Percentiles rank a stretch among this genome's conserved stretches.
Conservation (phyloP, 2,113 vertebrate genomes). For the Ginglymostoma cirratum region DNA sequence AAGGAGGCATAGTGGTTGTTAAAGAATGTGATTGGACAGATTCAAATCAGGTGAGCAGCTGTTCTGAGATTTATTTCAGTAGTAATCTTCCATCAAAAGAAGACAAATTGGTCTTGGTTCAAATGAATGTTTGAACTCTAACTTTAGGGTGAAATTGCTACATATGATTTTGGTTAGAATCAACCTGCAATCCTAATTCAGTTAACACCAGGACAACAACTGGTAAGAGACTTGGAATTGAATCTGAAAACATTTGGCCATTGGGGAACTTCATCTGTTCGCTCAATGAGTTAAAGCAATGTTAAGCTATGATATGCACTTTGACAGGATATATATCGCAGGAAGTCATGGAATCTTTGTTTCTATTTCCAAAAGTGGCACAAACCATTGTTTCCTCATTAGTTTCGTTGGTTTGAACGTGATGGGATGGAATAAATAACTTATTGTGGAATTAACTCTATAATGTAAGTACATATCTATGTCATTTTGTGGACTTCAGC, state of each 20-base stretch:
- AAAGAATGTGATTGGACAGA: slow-evolving; percentile 16
- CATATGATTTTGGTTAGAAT: neutral
- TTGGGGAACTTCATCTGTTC: neutral
- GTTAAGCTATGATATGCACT: neutral
- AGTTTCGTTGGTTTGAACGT: neutral
- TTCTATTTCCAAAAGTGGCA: neutral
- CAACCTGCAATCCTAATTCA: neutral
- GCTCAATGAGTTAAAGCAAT: neutral
- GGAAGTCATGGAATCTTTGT: neutral
- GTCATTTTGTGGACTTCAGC: neutral
- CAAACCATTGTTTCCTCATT: neutral
- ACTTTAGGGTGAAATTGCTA: neutral
- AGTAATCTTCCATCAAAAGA: neutral
- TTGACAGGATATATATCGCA: neutral
- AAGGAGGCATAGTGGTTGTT: slow-evolving; percentile 28
- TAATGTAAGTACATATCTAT: neutral
- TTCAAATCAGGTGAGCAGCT: slow-evolving; percentile 23
- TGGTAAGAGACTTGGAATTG: neutral
- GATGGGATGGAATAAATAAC: neutral
- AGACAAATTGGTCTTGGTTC: neutral
- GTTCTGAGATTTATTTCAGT: neutral
- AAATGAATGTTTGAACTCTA: neutral
- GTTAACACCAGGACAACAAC: neutral
- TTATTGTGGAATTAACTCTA: neutral
- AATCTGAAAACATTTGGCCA: neutral